phyloP scores from a whole-genome alignment of 1,140 invertebrate genomes.

The Philopotamus ludificatus region DNA sequence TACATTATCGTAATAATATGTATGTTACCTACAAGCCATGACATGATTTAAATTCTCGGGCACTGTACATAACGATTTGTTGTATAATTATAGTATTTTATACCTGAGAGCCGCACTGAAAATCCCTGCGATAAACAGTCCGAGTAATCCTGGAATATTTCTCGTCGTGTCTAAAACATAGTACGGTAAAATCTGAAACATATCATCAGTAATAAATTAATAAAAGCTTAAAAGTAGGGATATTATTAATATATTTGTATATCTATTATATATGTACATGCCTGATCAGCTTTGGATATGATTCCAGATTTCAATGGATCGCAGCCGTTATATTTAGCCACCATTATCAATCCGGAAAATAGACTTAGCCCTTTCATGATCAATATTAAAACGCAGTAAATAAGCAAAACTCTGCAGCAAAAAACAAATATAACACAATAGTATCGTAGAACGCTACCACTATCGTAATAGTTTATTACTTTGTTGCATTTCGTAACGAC shows the following conservation, averaged over 20 bases:
- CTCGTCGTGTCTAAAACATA: constrained; percentile 64
- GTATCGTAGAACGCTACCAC: too few relatives aligned
- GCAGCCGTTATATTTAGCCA: constrained; percentile 53
- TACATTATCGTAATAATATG: too few relatives aligned
- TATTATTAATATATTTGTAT: not conserved
- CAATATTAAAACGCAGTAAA: constrained; percentile 51
- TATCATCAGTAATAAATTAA: constrained; percentile 6
- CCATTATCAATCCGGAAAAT: constrained; percentile 50
- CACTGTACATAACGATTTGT: too few relatives aligned
- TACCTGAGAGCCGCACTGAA: constrained; percentile 62
- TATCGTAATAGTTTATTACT: constrained; percentile 48
- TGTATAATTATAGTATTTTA: constrained; percentile 6
- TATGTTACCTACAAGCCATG: too few relatives aligned
- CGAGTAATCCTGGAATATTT: constrained; percentile 65
- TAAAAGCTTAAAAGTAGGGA: not conserved
- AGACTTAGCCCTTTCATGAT: constrained; percentile 53
- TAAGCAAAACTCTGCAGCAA: constrained; percentile 45
- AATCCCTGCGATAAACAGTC: constrained; percentile 69
- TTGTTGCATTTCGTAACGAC: constrained; percentile 53
- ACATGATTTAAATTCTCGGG: too few relatives aligned
- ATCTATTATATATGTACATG: constrained; percentile 35
- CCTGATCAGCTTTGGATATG: constrained; percentile 54
- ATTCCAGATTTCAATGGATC: constrained; percentile 51
- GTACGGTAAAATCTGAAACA: constrained; percentile 55
- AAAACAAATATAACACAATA: too few relatives aligned